Percentiles rank a stretch among this genome's conserved stretches.
These are phyloP conservation scores for Thamnophis elegans DNA, from an alignment of 2,797 vertebrate genomes.

Conservation along the genomic window DNA sequence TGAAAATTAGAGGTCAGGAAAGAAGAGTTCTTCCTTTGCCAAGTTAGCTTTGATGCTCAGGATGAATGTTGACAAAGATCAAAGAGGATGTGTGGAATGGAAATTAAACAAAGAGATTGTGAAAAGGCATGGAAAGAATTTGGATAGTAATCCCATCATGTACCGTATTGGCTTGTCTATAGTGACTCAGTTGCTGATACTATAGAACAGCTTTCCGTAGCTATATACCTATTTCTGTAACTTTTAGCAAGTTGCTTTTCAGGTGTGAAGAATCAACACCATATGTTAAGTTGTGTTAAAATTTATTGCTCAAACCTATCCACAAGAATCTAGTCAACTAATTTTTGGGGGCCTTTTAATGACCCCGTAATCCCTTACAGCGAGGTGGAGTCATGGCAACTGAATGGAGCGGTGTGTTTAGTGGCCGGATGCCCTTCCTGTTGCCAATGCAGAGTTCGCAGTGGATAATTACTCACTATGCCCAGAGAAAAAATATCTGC, in stretches of 20 bases:
- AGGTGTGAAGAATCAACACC: too few species aligned
- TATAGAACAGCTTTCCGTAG: neutral
- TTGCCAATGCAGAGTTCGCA: too few species aligned
- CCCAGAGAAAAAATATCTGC: too few species aligned
- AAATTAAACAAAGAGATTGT: neutral
- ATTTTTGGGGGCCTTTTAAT: too few species aligned
- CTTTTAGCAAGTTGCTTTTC: neutral
- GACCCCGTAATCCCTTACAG: too few species aligned
- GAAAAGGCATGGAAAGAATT: neutral
- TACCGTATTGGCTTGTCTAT: neutral
- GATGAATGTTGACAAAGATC: neutral
- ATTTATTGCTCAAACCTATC: too few species aligned
- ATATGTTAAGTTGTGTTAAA: too few species aligned
- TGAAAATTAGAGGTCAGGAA: neutral
- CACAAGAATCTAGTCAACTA: too few species aligned
- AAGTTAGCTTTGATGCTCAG: neutral
- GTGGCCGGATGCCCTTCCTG: too few species aligned
- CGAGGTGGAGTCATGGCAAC: too few species aligned
- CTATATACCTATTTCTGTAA: neutral
- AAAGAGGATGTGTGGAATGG: neutral
- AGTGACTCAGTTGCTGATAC: neutral
- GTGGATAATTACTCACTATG: too few species aligned
- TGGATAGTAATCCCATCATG: neutral
- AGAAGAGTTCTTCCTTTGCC: neutral
- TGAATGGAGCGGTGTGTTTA: too few species aligned